These are phyloP conservation scores for Chironomus striatipennis DNA, from an alignment of 1,140 invertebrate genomes.

Conservation along the genomic window DNA sequence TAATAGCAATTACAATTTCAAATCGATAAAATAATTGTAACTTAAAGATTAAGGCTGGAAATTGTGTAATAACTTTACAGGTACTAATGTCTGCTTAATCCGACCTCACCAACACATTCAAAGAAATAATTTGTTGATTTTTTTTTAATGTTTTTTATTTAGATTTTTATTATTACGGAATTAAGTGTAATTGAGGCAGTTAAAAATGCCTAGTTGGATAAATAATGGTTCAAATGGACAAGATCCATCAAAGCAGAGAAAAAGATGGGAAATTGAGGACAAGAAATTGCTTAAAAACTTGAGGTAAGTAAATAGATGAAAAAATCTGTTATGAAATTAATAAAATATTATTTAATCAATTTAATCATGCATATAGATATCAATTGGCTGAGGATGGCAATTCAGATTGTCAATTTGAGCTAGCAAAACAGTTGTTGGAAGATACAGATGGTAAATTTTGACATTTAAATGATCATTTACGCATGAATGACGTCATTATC, in stretches of 20 bases:
- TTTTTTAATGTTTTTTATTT: no score
- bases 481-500: neutral
- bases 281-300: neutral
- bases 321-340: neutral
- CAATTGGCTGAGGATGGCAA: neutral
- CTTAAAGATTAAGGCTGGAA: no score
- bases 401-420: neutral
- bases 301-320: neutral
- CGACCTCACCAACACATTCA: no score
- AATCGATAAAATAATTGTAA: no score
- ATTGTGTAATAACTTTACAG: no score
- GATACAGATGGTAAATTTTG: neutral
- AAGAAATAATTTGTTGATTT: no score
- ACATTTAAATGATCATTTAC: neutral
- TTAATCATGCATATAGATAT: neutral
- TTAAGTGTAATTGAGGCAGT: no score
- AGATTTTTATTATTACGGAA: no score
- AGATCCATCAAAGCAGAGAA: neutral
- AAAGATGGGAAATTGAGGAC: slow-evolving; percentile 8
- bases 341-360: neutral
- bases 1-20: no score
- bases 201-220: neutral
- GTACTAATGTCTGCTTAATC: no score
- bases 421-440: neutral
- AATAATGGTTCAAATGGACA: neutral